A percentile compares a stretch with the other conserved stretches of the same genome.
Evolutionary conservation across 2,113 vertebrate genomes (phyloP).

Genomic region (Thermophis baileyi): DNA sequence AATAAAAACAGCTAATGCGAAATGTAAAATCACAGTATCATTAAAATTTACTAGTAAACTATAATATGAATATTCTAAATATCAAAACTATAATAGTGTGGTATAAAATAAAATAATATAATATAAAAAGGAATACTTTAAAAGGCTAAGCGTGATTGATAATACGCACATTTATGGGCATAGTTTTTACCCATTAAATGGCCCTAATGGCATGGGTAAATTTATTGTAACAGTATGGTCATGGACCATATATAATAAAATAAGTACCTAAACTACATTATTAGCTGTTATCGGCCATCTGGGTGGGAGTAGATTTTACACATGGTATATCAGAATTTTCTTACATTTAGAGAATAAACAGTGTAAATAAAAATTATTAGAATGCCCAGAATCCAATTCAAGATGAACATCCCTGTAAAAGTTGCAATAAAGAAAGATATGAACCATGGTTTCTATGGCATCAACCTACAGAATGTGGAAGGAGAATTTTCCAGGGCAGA

Average conservation of each 20-base stretch:
- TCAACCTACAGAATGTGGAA: not conserved
- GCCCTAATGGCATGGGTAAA: not conserved
- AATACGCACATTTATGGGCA: not conserved
- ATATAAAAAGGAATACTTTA: not conserved
- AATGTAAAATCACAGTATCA: not conserved
- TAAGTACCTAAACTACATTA: not conserved
- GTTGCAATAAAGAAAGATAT: not conserved
- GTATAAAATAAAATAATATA: not conserved
- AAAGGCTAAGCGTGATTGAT: not conserved
- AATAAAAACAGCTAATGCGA: not conserved
- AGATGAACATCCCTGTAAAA: not conserved
- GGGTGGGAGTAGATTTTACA: not conserved
- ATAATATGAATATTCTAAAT: not conserved
- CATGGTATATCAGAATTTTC: not conserved
- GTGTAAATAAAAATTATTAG: not conserved
- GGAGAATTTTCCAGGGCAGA: not conserved
- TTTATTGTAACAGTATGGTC: not conserved
- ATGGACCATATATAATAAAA: not conserved
- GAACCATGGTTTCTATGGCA: not conserved
- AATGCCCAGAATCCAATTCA: not conserved
- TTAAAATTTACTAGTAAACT: not conserved
- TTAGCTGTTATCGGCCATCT: not conserved
- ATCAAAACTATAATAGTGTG: not conserved
- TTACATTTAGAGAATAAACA: not conserved
- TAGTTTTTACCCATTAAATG: not conserved